Evolutionary conservation across 2,797 vertebrate species (phyloP).

Genomic region (Dromococcyx pavoninus): DNA sequence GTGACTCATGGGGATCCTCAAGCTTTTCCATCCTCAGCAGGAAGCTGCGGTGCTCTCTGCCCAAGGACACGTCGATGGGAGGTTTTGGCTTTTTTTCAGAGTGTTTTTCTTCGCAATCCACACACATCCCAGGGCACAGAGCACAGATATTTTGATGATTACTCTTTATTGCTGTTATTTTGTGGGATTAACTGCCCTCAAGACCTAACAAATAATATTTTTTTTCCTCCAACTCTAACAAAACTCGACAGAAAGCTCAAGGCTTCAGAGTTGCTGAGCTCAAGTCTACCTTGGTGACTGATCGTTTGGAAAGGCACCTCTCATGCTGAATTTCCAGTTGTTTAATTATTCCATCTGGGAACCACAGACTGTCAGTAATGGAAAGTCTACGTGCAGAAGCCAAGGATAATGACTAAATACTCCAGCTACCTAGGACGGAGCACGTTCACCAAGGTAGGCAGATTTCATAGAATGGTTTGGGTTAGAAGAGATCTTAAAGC

Average conservation of each 20-base stretch:
- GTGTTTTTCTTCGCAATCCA: constrained; percentile 7
- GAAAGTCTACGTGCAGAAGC: not conserved
- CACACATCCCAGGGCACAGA: not conserved
- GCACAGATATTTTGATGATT: not conserved
- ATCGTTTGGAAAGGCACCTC: not conserved
- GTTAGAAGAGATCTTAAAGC: no score
- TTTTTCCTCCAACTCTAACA: not conserved
- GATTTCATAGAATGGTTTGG: no score
- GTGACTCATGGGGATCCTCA: not conserved
- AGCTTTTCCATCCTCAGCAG: not conserved
- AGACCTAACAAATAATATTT: not conserved
- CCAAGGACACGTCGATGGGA: not conserved
- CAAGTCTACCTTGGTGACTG: not conserved
- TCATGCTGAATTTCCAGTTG: not conserved
- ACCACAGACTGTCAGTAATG: not conserved
- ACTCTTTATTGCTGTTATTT: not conserved
- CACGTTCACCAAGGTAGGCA: not conserved
- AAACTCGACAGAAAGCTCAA: constrained; percentile 1
- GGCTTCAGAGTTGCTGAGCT: constrained; percentile 34
- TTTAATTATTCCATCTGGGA: not conserved
- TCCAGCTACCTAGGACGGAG: not conserved
- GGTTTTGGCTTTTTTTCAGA: not conserved
- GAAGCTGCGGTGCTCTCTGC: not conserved
- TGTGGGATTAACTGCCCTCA: constrained; percentile 1
- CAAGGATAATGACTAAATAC: not conserved